phyloP scores from a whole-genome alignment of 2,888 invertebrate species.

The Acleris cristana region DNA sequence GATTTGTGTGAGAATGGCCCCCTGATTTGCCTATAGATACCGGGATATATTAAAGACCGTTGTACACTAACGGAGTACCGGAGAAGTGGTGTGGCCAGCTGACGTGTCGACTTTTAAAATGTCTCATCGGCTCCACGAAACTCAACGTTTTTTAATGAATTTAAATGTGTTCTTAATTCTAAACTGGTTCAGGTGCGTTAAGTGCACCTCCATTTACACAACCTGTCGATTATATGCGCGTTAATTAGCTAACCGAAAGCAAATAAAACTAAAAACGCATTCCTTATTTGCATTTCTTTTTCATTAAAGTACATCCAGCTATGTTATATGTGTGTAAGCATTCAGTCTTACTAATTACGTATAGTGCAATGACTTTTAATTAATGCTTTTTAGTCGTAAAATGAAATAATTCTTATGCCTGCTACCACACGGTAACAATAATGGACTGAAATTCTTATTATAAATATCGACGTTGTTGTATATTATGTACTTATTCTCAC shows the following conservation, averaged over 20 bases:
- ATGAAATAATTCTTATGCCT: no score
- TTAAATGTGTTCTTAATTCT: slow-evolving; percentile 80
- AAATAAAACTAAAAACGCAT: slow-evolving; percentile 34
- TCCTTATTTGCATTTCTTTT: slow-evolving; percentile 33
- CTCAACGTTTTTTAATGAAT: slow-evolving; percentile 79
- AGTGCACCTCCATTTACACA: slow-evolving; percentile 60
- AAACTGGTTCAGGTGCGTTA: slow-evolving; percentile 75
- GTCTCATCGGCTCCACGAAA: slow-evolving; percentile 63
- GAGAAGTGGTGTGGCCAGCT: slow-evolving; percentile 60
- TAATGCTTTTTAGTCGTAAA: slow-evolving; percentile 5
- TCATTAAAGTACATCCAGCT: slow-evolving; percentile 24
- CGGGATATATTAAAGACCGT: neutral
- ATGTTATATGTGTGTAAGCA: slow-evolving; percentile 15
- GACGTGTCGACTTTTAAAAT: slow-evolving; percentile 54
- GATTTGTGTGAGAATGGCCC: no score
- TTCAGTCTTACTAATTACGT: slow-evolving; percentile 16
- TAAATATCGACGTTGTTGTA: no score
- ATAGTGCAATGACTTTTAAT: slow-evolving; percentile 50
- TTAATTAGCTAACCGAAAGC: slow-evolving; percentile 36
- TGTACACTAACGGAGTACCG: slow-evolving; percentile 3
- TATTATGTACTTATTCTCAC: neutral
- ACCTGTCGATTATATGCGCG: slow-evolving; percentile 40
- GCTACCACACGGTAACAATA: no score
- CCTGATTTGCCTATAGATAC: no score
- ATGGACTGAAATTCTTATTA: no score